A percentile compares a stretch with the other conserved stretches of the same genome.
Evolutionary conservation across 2,113 vertebrate genomes (phyloP).

Genomic region (Cinclus cinclus): DNA sequence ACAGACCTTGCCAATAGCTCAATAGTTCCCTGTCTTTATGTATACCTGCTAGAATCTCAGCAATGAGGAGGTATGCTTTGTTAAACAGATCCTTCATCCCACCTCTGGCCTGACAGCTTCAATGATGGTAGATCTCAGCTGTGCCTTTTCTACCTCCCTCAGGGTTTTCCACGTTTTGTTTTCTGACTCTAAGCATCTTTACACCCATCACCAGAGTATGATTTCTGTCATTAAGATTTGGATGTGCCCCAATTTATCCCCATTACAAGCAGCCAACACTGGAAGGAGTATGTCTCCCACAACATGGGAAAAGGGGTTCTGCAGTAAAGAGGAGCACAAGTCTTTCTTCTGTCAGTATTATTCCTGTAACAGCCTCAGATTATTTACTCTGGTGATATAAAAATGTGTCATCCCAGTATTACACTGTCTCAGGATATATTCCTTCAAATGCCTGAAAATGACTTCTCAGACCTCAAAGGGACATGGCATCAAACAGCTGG

Average conservation of each 20-base stretch:
- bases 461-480: background rate
- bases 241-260: background rate
- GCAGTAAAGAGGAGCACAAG: background rate
- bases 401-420: background rate
- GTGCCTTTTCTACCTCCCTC: background rate
- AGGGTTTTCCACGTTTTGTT: background rate
- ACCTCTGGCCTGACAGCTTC: background rate
- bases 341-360: background rate
- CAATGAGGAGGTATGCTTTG: background rate
- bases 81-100: background rate
- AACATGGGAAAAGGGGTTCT: background rate
- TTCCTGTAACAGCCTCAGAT: background rate
- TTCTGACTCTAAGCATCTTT: background rate
- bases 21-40: rapidly evolving
- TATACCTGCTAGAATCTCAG: background rate
- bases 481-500: background rate
- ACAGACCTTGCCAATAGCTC: background rate
- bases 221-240: background rate
- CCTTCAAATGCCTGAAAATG: background rate
- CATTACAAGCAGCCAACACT: rapidly evolving
- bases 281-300: background rate
- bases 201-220: too few relatives aligned
- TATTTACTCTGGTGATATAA: background rate
- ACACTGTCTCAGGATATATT: background rate
- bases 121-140: background rate